Percentiles rank a stretch among this genome's conserved stretches.
Conservation (phyloP, 2,113 vertebrate genomes). For the Thermophis baileyi region DNA sequence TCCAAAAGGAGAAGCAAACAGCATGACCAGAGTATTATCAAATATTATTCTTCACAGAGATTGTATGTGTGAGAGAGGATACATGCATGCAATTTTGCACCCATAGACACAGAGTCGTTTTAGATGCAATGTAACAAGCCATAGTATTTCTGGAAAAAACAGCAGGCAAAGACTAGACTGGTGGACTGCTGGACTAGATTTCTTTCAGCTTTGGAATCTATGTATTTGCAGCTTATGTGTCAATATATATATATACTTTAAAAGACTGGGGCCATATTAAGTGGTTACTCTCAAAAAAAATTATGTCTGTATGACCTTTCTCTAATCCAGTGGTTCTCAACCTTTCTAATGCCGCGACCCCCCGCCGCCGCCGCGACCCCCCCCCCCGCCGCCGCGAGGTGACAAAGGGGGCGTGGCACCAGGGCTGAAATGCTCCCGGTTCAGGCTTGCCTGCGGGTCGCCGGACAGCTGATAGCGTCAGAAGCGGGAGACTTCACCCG, state of each 20-base stretch:
- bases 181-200: conserved; percentile 19
- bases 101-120: conserved; percentile 52
- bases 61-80: conserved; percentile 14
- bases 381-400: no score
- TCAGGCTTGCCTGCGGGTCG: no score
- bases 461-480: no score
- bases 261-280: conserved; percentile 71
- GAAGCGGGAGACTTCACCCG: no score
- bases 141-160: conserved; percentile 58
- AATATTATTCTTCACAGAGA: conserved; percentile 67
- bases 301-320: conserved; percentile 72
- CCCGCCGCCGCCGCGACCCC: no score
- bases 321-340: no score
- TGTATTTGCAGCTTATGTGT: conserved; percentile 25
- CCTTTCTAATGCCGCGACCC: no score
- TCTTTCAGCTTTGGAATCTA: conserved; percentile 61
- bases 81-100: neutral
- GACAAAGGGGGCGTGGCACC: no score
- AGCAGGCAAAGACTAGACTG: conserved; percentile 47
- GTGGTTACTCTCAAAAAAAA: conserved; percentile 49
- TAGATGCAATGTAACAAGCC: conserved; percentile 60
- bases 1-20: conserved; percentile 60
- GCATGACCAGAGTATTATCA: conserved; percentile 61
- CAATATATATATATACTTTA: neutral
- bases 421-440: no score